Evolutionary conservation across 2,113 vertebrate genomes (phyloP).

Genomic region (Myrmophylax atrothorax): DNA sequence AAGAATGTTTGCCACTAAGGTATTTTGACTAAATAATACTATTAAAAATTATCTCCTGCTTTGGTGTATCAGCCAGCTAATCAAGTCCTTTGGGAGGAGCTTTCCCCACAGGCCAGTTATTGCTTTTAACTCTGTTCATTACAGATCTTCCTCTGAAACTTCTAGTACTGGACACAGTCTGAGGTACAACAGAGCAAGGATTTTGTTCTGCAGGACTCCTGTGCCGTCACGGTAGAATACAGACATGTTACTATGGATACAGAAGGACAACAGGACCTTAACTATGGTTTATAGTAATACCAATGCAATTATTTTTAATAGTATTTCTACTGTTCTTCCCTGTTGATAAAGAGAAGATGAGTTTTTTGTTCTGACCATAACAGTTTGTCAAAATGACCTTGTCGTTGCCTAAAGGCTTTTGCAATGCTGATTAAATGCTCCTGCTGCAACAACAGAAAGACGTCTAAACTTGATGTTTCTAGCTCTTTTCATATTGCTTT

Average conservation of each 20-base stretch:
- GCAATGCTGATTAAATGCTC: background rate
- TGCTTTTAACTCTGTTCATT: background rate
- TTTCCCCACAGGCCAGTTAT: background rate
- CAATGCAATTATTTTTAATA: background rate
- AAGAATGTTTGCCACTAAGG: background rate
- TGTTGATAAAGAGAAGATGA: background rate
- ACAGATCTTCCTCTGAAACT: background rate
- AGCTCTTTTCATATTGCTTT: background rate
- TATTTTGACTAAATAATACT: background rate
- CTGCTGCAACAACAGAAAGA: slow-evolving; percentile 6
- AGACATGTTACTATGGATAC: background rate
- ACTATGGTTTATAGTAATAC: background rate
- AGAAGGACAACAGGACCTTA: background rate
- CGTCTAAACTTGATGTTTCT: background rate
- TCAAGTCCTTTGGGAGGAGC: background rate
- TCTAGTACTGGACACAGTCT: background rate
- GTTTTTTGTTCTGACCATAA: background rate
- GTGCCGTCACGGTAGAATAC: background rate
- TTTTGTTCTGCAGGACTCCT: background rate
- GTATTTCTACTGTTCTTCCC: background rate
- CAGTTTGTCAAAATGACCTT: background rate
- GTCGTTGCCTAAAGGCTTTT: background rate
- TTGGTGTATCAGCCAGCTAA: background rate
- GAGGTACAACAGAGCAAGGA: background rate
- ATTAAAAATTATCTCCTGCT: background rate